Conservation (phyloP, 2,113 vertebrate species). For the Lepus europaeus region DNA sequence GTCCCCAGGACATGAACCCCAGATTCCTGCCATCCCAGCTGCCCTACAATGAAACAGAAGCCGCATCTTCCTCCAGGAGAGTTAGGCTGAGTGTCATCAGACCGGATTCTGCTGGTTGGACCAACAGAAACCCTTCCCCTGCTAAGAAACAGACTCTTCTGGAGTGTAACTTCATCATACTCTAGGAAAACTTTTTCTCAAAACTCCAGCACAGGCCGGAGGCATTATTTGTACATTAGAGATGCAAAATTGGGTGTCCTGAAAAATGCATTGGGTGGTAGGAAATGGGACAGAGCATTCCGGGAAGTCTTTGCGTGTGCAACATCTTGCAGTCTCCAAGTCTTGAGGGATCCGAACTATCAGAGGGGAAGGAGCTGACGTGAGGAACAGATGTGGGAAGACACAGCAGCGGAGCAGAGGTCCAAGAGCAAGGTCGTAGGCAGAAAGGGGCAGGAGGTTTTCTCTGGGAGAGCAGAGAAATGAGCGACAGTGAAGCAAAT, state of each 20-base stretch:
- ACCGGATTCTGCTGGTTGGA: neutral
- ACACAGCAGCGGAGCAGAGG: slow-evolving; percentile 8
- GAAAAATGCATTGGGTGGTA: neutral
- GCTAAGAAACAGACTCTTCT: neutral
- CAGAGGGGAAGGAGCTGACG: neutral
- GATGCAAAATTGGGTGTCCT: neutral
- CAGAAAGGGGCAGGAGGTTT: slow-evolving; percentile 32
- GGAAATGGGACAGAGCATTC: neutral
- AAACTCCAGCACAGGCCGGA: neutral
- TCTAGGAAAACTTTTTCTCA: neutral
- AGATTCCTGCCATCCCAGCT: neutral
- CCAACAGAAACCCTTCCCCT: neutral
- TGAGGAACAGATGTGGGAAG: neutral
- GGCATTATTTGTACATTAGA: neutral
- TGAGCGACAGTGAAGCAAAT: neutral
- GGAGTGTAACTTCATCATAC: neutral
- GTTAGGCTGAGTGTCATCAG: neutral
- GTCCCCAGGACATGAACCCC: neutral
- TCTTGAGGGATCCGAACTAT: neutral
- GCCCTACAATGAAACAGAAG: neutral
- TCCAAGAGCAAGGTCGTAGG: neutral
- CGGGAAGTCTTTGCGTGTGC: neutral
- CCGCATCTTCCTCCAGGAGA: too few relatives aligned
- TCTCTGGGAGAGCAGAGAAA: slow-evolving; percentile 4
- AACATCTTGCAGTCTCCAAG: neutral